phyloP scores from a whole-genome alignment of 1,140 invertebrate genomes.

The Phortica variegata region DNA sequence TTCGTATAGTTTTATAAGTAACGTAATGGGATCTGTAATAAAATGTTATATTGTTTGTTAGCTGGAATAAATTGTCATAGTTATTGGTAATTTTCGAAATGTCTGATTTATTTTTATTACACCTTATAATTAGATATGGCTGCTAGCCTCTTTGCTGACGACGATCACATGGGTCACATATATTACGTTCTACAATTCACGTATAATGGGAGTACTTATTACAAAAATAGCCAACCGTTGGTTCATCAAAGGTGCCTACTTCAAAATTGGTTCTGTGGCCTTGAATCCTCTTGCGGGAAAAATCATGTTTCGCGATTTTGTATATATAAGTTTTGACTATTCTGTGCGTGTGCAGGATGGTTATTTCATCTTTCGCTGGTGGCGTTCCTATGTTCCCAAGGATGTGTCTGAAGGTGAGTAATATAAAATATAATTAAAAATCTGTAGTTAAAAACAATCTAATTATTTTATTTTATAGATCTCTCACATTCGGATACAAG shows the following conservation, averaged over 20 bases:
- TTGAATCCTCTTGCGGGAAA: constrained; percentile 94
- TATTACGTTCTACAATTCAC: constrained; percentile 93
- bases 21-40: no score
- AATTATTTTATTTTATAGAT: constrained; percentile 62
- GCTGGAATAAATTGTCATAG: no score
- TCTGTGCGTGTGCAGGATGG: constrained; percentile 93
- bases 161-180: constrained; percentile 86
- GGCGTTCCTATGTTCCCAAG: constrained; percentile 91
- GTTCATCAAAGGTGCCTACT: constrained; percentile 79
- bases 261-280: constrained; percentile 92
- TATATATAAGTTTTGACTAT: constrained; percentile 93
- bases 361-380: constrained; percentile 96
- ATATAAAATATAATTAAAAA: background rate
- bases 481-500: constrained; percentile 94
- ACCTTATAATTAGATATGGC: constrained; percentile 58
- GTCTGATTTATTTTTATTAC: background rate
- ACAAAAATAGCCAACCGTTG: constrained; percentile 88
- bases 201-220: constrained; percentile 85
- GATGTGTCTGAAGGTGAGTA: constrained; percentile 86
- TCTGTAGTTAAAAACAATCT: background rate
- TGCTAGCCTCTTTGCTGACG: constrained; percentile 72
- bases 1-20: no score
- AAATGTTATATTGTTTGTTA: no score
- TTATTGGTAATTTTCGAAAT: no score
- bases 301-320: constrained; percentile 97